Evolutionary conservation across 53 echinoderm and acorn worm genomes (phyloP).

Genomic region (Astropecten irregularis): DNA sequence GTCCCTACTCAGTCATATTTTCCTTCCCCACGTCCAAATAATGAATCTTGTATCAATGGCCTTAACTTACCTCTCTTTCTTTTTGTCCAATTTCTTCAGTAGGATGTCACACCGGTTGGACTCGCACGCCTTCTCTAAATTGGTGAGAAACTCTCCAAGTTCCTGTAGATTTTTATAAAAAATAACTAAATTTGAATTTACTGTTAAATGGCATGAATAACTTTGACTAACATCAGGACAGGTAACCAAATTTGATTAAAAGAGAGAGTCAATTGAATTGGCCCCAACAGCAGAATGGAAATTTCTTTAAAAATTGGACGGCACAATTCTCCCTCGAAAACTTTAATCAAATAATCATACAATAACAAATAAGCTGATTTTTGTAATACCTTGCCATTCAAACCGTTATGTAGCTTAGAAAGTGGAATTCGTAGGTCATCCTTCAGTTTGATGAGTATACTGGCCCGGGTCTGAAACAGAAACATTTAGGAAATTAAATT

Average conservation of each 20-base stretch:
- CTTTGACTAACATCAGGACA: too few species aligned
- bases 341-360: neutral
- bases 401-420: slow-evolving; percentile 79
- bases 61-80: slow-evolving; percentile 97
- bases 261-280: too few species aligned
- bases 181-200: neutral
- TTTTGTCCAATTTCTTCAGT: slow-evolving; percentile 92
- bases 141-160: slow-evolving; percentile 71
- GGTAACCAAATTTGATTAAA: too few species aligned
- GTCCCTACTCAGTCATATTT: too few species aligned
- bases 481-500: neutral
- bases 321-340: neutral
- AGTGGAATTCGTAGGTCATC: slow-evolving; percentile 63
- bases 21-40: too few species aligned
- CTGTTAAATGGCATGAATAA: neutral
- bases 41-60: too few species aligned
- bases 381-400: slow-evolving; percentile 87
- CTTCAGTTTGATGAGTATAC: slow-evolving; percentile 84
- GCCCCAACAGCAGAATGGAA: too few species aligned
- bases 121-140: slow-evolving; percentile 76
- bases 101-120: slow-evolving; percentile 84
- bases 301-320: too few species aligned
- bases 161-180: slow-evolving; percentile 54
- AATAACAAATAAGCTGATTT: too few species aligned
- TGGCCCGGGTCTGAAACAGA: slow-evolving; percentile 72